These are phyloP conservation scores for Electrona antarctica DNA, from an alignment of 2,113 vertebrate species.

Conservation along the genomic window DNA sequence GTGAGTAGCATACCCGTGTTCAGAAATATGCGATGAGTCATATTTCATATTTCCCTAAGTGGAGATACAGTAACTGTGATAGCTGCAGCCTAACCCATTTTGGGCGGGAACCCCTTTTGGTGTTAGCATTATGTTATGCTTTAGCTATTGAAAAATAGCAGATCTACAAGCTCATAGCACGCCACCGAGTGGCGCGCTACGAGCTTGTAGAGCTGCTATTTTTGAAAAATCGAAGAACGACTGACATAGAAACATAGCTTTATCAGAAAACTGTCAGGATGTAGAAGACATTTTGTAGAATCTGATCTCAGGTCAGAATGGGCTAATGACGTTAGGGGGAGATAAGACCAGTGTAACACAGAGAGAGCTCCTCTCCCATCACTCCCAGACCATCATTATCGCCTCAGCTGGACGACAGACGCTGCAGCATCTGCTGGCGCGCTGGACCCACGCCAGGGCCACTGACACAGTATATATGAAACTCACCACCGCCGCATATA, in stretches of 20 bases:
- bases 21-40: constrained; percentile 9
- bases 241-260: too few species aligned
- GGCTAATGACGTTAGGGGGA: constrained; percentile 8
- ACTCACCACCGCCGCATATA: constrained; percentile 25
- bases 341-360: constrained; percentile 11
- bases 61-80: neutral
- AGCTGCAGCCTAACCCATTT: neutral
- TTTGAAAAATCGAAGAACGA: too few species aligned
- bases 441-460: constrained; percentile 32
- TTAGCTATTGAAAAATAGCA: too few species aligned
- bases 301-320: too few species aligned
- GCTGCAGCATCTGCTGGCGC: constrained; percentile 35
- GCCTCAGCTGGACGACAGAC: constrained; percentile 26
- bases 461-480: constrained; percentile 27
- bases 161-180: too few species aligned
- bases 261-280: too few species aligned
- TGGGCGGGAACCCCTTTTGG: too few species aligned
- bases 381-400: constrained; percentile 1
- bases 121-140: too few species aligned
- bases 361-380: constrained; percentile 18
- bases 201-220: too few species aligned
- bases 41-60: constrained; percentile 7
- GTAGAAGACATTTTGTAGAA: too few species aligned
- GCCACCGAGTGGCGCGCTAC: too few species aligned
- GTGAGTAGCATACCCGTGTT: constrained; percentile 17